A percentile compares a stretch with the other conserved stretches of the same genome.
phyloP scores from a whole-genome alignment of 2,797 vertebrate species.

The Antrozous pallidus region DNA sequence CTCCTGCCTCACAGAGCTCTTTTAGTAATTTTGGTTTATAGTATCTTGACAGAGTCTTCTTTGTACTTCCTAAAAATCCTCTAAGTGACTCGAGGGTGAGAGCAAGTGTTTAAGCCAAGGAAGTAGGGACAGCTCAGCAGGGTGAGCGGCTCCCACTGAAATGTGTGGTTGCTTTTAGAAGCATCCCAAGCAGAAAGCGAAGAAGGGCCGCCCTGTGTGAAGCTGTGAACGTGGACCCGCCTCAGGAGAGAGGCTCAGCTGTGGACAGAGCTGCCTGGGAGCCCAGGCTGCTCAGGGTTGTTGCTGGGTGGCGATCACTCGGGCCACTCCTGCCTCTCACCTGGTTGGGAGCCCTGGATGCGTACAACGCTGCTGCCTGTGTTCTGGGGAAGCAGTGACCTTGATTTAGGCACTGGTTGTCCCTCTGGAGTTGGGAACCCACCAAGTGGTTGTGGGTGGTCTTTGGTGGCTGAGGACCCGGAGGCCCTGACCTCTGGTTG shows the following conservation, averaged over 20 bases:
- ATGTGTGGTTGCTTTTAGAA: background rate
- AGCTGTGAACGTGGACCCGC: rapidly evolving
- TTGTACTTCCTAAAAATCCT: background rate
- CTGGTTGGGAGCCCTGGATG: background rate
- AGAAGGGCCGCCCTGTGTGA: rapidly evolving
- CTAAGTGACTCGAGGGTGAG: background rate
- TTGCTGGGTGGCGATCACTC: background rate
- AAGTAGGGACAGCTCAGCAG: background rate
- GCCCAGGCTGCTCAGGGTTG: background rate
- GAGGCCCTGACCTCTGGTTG: background rate
- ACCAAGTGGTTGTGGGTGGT: background rate
- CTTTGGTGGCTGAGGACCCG: background rate
- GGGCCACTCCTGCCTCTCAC: background rate
- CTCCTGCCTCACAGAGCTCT: background rate
- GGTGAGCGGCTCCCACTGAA: background rate
- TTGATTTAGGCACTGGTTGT: background rate
- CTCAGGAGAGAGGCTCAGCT: background rate
- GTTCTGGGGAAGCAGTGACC: background rate
- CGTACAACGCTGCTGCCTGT: background rate
- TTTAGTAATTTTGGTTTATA: background rate
- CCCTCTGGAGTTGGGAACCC: background rate
- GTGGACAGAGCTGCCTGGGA: background rate
- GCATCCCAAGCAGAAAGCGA: background rate
- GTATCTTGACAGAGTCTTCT: background rate
- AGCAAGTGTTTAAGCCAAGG: background rate